phyloP scores from a whole-genome alignment of 2,797 vertebrate species.

The Acanthis flammea region DNA sequence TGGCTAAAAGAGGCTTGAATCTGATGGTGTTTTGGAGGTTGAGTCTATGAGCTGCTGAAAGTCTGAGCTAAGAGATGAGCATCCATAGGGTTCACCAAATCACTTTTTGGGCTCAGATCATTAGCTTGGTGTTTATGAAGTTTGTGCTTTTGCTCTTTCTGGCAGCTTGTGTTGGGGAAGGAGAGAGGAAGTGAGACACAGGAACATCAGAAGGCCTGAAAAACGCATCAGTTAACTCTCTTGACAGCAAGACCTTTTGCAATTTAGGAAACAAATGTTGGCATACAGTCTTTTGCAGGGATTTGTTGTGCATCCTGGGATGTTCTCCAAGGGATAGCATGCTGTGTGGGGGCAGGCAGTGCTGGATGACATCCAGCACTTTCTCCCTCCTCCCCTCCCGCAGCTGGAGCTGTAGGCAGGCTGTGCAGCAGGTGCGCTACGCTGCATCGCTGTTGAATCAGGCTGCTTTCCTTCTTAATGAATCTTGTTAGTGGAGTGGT shows the following conservation, averaged over 20 bases:
- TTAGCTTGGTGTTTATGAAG: neutral
- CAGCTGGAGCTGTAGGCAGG: slow-evolving; percentile 51
- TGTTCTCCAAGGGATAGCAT: neutral
- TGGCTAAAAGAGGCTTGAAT: neutral
- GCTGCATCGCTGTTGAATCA: neutral
- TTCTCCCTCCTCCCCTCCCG: neutral
- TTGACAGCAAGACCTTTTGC: slow-evolving; percentile 1
- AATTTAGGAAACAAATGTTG: slow-evolving; percentile 10
- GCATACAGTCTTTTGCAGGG: neutral
- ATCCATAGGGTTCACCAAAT: neutral
- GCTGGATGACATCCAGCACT: slow-evolving; percentile 1
- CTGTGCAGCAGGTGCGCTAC: neutral
- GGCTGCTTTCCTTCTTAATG: slow-evolving; percentile 34
- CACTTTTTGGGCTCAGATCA: neutral
- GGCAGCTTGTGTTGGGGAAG: neutral
- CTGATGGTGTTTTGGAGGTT: neutral
- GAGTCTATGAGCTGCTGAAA: neutral
- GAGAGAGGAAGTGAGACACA: slow-evolving; percentile 9
- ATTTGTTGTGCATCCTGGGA: neutral
- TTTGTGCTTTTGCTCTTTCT: neutral
- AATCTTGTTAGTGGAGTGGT: slow-evolving; percentile 44
- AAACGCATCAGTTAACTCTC: slow-evolving; percentile 22
- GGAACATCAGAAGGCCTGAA: neutral
- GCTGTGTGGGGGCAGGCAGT: neutral
- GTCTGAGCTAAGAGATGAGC: neutral